Percentiles rank a stretch among this genome's conserved stretches.
Conservation (phyloP, 2,888 invertebrate genomes). For the Acrobasis suavella region DNA sequence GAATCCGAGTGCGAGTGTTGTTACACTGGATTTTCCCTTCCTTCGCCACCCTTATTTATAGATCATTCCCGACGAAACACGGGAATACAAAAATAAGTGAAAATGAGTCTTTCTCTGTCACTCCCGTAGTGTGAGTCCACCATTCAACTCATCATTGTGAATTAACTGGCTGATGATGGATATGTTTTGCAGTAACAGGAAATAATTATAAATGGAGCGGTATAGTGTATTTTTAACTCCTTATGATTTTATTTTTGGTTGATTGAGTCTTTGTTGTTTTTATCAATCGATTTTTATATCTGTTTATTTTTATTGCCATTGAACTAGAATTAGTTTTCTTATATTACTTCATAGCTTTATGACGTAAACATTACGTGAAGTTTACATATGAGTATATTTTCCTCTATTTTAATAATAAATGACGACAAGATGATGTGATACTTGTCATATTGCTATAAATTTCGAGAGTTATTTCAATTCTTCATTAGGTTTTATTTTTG, state of each 20-base stretch:
- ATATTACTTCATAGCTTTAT: no score
- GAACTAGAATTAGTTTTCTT: neutral
- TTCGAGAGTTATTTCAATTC: no score
- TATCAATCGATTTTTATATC: neutral
- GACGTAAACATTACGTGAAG: no score
- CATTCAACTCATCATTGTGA: conserved; percentile 38
- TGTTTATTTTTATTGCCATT: neutral
- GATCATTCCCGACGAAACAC: conserved; percentile 59
- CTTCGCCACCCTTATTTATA: conserved; percentile 78
- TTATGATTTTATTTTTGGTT: conserved; percentile 18
- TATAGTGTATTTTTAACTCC: conserved; percentile 21
- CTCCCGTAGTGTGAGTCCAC: conserved; percentile 40
- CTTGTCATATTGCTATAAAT: no score
- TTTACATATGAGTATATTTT: no score
- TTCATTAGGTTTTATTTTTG: no score
- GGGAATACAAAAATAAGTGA: conserved; percentile 79
- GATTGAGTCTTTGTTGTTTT: conserved; percentile 6
- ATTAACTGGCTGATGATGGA: conserved; percentile 31
- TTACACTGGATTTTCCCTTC: conserved; percentile 75
- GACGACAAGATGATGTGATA: no score
- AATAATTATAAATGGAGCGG: conserved; percentile 23
- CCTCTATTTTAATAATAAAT: no score
- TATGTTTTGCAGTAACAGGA: conserved; percentile 28
- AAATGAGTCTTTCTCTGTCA: conserved; percentile 67
- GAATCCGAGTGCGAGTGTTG: conserved; percentile 80